These are phyloP conservation scores for Elgaria multicarinata DNA, from an alignment of 2,113 vertebrate species.

Conservation along the genomic window DNA sequence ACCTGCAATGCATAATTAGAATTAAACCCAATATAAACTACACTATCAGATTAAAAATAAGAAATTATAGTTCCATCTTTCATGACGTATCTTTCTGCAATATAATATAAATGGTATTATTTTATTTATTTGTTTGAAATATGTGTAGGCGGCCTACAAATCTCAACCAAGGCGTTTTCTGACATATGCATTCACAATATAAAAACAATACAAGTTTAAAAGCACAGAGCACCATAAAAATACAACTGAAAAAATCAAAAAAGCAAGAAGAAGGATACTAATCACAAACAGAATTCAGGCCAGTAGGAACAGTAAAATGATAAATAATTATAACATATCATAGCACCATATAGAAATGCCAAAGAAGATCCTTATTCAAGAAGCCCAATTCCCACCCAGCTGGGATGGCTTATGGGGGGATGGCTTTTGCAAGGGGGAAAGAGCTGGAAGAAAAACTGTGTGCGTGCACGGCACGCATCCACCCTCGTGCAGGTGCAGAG, in stretches of 20 bases:
- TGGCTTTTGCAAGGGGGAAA: no score
- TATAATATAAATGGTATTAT: background rate
- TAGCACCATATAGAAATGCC: no score
- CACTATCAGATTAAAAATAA: background rate
- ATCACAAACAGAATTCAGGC: background rate
- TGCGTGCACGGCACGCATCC: no score
- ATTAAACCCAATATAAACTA: background rate
- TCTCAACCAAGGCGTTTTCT: background rate
- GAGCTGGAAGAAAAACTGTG: no score
- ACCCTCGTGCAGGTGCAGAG: no score
- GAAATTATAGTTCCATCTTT: background rate
- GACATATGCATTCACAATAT: background rate
- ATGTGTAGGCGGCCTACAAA: background rate
- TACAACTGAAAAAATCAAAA: background rate
- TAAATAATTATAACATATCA: background rate
- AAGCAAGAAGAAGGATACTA: background rate
- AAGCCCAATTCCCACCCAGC: no score
- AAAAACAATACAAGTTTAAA: background rate
- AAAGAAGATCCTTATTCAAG: no score
- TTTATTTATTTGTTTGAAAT: background rate
- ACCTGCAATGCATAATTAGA: background rate
- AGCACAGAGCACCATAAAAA: background rate
- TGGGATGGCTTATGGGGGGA: no score
- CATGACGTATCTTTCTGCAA: no score
- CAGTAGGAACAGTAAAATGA: background rate